Evolutionary conservation across 2,113 vertebrate species (phyloP).

Genomic region (Reinhardtius hippoglossoides): DNA sequence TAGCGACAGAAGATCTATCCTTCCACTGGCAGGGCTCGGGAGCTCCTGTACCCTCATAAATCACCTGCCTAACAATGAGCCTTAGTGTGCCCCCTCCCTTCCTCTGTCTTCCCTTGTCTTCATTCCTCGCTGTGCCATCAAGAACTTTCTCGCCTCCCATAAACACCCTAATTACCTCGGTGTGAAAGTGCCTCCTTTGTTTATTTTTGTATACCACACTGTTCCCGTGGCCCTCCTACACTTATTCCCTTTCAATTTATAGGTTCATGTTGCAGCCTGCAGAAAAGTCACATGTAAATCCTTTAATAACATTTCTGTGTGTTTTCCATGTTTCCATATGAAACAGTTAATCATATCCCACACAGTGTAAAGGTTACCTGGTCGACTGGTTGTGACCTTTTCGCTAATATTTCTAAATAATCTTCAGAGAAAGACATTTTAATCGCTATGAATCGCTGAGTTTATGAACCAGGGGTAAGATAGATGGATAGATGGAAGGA

Average conservation of each 20-base stretch:
- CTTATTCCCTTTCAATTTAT: slow-evolving; percentile 26
- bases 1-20: slow-evolving; percentile 73
- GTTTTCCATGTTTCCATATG: slow-evolving; percentile 5
- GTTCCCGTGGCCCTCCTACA: slow-evolving; percentile 36
- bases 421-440: not conserved
- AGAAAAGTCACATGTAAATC: slow-evolving; percentile 25
- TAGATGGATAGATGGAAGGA: too few relatives aligned
- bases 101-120: slow-evolving; percentile 36
- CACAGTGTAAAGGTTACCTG: slow-evolving; percentile 9
- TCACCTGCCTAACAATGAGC: slow-evolving; percentile 83
- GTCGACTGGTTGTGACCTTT: not conserved
- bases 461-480: too few relatives aligned
- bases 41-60: slow-evolving; percentile 76
- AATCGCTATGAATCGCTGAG: not conserved
- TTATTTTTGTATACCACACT: slow-evolving; percentile 58
- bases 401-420: not conserved
- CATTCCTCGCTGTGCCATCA: slow-evolving; percentile 55
- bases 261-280: slow-evolving; percentile 23
- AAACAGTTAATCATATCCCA: slow-evolving; percentile 9
- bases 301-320: slow-evolving; percentile 9
- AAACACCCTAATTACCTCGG: slow-evolving; percentile 74
- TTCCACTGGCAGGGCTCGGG: slow-evolving; percentile 55
- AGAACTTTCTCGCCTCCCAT: slow-evolving; percentile 55
- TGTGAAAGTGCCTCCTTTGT: slow-evolving; percentile 71
- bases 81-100: slow-evolving; percentile 55